Evolutionary conservation across 2,888 invertebrate species (phyloP).

Genomic region (Entomobrya proxima): DNA sequence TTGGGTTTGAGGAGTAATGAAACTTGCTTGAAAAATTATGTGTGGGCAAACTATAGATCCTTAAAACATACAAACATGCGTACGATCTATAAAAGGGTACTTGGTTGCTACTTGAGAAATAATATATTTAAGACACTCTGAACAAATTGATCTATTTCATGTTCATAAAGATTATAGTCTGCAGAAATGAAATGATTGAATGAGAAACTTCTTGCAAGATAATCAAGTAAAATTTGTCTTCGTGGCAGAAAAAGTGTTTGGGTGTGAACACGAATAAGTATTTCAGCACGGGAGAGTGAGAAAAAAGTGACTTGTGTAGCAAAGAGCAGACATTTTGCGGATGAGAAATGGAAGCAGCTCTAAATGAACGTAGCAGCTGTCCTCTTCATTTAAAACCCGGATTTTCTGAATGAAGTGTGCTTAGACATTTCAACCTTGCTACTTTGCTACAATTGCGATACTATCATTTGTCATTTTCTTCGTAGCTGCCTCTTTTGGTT

Average conservation of each 20-base stretch:
- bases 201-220: background rate
- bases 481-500: background rate
- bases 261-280: background rate
- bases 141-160: too few relatives aligned
- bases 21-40: too few relatives aligned
- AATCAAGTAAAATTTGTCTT: background rate
- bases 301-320: background rate
- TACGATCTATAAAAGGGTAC: too few relatives aligned
- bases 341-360: conserved; percentile 48
- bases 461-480: conserved; percentile 70
- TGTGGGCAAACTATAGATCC: too few relatives aligned
- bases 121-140: too few relatives aligned
- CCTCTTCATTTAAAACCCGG: conserved; percentile 66
- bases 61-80: too few relatives aligned
- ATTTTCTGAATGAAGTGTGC: conserved; percentile 70
- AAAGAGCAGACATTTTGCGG: conserved; percentile 6
- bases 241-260: background rate
- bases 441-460: conserved; percentile 65
- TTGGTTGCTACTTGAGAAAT: too few relatives aligned
- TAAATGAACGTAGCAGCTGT: conserved; percentile 67
- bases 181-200: conserved; percentile 20
- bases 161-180: conserved; percentile 16
- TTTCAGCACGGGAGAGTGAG: background rate
- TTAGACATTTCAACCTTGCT: conserved; percentile 70
- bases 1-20: too few relatives aligned